A percentile compares a stretch with the other conserved stretches of the same genome.
These are phyloP conservation scores for Chaetoderma sp. DNA, from an alignment of 2,888 invertebrate species.

Conservation along the genomic window DNA sequence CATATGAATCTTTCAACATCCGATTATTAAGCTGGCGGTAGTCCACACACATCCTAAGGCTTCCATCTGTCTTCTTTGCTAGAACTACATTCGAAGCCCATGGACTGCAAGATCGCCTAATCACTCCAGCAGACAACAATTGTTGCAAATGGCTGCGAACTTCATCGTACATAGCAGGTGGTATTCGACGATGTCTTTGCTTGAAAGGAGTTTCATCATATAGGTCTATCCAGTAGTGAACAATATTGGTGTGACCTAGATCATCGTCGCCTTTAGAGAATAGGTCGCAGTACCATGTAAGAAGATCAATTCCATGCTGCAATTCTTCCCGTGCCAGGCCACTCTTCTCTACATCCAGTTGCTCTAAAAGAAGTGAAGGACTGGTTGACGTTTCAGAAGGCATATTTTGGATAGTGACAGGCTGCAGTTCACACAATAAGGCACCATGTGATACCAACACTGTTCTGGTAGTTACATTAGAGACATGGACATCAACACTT, in stretches of 20 bases:
- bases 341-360: background rate
- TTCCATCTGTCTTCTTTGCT: too few species aligned
- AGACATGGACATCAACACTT: background rate
- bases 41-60: too few species aligned
- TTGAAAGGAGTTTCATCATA: too few species aligned
- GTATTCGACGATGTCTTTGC: background rate
- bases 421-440: background rate
- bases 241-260: background rate
- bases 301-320: background rate
- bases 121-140: background rate
- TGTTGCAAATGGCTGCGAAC: background rate
- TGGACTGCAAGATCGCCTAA: background rate
- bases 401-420: background rate
- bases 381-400: background rate
- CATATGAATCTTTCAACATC: too few species aligned
- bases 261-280: background rate
- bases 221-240: background rate
- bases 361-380: background rate
- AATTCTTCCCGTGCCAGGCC: background rate
- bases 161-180: background rate
- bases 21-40: too few species aligned
- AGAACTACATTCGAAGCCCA: conserved; percentile 3
- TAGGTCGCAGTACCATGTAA: background rate
- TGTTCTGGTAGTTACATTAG: background rate
- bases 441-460: background rate